Evolutionary conservation across 37 sponge, comb jelly and placozoan species (phyloP).

Genomic region (Bolinopsis microptera): DNA sequence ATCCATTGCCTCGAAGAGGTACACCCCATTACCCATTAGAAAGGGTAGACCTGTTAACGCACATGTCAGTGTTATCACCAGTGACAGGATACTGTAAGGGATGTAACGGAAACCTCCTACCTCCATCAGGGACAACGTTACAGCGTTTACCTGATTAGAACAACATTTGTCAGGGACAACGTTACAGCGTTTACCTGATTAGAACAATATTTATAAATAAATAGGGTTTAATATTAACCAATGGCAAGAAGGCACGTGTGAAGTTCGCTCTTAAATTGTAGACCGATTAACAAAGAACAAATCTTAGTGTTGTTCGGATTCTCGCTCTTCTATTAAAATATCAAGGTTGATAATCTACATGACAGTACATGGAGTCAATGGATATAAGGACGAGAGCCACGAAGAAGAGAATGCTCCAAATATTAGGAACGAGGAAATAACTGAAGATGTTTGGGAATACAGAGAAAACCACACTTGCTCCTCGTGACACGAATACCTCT

Average conservation of each 20-base stretch:
- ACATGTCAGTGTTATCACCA: background rate
- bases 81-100: background rate
- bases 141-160: background rate
- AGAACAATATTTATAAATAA: background rate
- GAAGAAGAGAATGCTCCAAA: constrained; percentile 1
- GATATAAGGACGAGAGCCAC: background rate
- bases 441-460: background rate
- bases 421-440: background rate
- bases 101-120: background rate
- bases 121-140: background rate
- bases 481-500: background rate
- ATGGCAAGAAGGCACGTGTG: too few species aligned
- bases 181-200: constrained; percentile 10
- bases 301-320: too few species aligned
- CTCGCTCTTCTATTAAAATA: too few species aligned
- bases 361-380: constrained; percentile 38
- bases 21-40: constrained; percentile 5
- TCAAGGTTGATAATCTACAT: too few species aligned
- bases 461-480: background rate
- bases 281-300: too few species aligned
- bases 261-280: too few species aligned
- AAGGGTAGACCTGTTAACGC: background rate
- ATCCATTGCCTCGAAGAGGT: background rate
- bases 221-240: background rate
- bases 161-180: background rate